Conservation (phyloP, 2,888 invertebrate species). For the Tuta absoluta region DNA sequence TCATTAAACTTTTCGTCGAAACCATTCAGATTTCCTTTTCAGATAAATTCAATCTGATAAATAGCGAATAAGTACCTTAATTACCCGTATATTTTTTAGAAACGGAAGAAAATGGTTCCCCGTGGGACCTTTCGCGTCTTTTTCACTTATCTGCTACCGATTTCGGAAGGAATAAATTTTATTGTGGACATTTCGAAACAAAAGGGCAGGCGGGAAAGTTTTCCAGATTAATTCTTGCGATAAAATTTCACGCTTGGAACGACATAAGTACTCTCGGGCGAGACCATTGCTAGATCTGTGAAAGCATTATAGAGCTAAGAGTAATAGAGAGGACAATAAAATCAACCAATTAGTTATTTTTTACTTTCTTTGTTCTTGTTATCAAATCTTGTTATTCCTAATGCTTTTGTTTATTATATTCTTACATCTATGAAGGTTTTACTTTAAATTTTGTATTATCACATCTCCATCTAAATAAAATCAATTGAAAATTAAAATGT, state of each 20-base stretch:
- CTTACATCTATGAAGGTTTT: no score
- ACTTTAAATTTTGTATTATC: no score
- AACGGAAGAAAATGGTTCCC: conserved; percentile 35
- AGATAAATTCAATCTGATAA: conserved; percentile 23
- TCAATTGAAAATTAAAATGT: no score
- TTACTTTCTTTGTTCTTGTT: no score
- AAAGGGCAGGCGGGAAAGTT: conserved; percentile 67
- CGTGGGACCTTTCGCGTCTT: conserved; percentile 50
- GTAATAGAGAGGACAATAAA: conserved; percentile 36
- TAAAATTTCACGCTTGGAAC: conserved; percentile 77
- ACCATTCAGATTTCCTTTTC: not conserved
- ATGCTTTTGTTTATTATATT: no score
- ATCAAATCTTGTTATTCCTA: no score
- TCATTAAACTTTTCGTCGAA: not conserved
- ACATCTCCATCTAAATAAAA: no score
- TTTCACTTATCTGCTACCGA: conserved; percentile 66
- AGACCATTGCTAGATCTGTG: conserved; percentile 56
- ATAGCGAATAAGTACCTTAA: conserved; percentile 33
- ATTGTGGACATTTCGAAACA: conserved; percentile 66
- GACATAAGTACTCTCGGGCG: conserved; percentile 62
- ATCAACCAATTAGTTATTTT: not conserved
- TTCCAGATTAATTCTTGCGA: conserved; percentile 77
- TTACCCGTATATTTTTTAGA: conserved; percentile 34
- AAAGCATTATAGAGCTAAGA: conserved; percentile 48
- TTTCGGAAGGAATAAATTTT: conserved; percentile 70